Evolutionary conservation across 2,113 vertebrate species (phyloP).

Genomic region (Gobius niger): DNA sequence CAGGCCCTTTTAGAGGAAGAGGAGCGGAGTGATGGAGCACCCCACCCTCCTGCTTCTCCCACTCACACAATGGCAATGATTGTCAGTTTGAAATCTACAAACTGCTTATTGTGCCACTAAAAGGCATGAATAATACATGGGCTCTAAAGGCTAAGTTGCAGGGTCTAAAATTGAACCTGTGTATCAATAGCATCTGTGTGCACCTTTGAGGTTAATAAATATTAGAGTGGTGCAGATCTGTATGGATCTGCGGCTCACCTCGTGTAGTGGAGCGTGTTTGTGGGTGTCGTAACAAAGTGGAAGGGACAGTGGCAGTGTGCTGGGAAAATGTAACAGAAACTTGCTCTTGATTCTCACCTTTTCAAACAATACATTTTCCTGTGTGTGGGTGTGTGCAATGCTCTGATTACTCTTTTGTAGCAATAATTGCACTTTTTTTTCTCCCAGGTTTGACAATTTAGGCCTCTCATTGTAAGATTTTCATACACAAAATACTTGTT

Average conservation of each 20-base stretch:
- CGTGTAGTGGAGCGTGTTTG: slow-evolving; percentile 37
- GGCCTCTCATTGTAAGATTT: too few species aligned
- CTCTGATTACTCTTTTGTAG: too few species aligned
- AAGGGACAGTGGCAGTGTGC: not conserved
- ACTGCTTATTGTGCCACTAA: slow-evolving; percentile 64
- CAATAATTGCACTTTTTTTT: too few species aligned
- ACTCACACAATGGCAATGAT: slow-evolving; percentile 66
- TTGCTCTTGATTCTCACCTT: not conserved
- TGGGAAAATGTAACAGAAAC: not conserved
- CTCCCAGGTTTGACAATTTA: too few species aligned
- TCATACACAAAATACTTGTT: too few species aligned
- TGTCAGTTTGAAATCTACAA: slow-evolving; percentile 64
- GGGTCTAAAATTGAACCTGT: slow-evolving; percentile 48
- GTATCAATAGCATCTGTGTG: slow-evolving; percentile 46
- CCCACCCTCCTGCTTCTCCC: slow-evolving; percentile 61
- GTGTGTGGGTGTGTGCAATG: not conserved
- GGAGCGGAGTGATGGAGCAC: slow-evolving; percentile 65
- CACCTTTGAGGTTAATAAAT: slow-evolving; percentile 51
- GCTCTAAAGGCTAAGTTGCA: slow-evolving; percentile 38
- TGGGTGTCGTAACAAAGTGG: slow-evolving; percentile 42
- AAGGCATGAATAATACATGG: slow-evolving; percentile 68
- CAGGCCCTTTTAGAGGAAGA: slow-evolving; percentile 72
- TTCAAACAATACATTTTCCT: not conserved
- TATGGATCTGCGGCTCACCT: slow-evolving; percentile 53
- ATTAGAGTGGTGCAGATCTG: slow-evolving; percentile 40